Base-by-base conservation (phyloP, 2,888 invertebrate genomes). In the Hemaris fuciformis region DNA sequence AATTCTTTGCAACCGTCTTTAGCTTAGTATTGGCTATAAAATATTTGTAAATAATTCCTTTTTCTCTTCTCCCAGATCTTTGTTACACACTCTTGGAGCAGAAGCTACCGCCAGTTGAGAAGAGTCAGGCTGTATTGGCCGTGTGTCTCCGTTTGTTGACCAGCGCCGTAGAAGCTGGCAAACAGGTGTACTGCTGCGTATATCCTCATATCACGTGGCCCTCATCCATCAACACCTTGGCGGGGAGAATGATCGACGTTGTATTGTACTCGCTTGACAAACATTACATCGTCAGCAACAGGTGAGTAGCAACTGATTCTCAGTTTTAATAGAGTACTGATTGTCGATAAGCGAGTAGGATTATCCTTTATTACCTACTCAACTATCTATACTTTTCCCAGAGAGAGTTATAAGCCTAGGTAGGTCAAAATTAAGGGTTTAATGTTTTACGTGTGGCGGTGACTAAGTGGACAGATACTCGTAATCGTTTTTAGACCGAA, bases 201-300 rank as follows among this genome's bases (percentile, higher is more conserved):
- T 89, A 90, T 61, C 87, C 90, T 0, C 38, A 64, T 1, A 71
- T 87, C 20, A 74, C 64, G 48, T 90, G 91, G 91, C 89, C 91
- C 0, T 5, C 56, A 0, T 75, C 81, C 1, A 67, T 79, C 25
- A 75, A 72, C 60, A 10, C 64, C 0, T 66, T 91, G 0, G 80
- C 81, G 0, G 68, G 22, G 1, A 78, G 70, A 22, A 84, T 88
- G 83, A 57, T 91, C 5, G 76, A 84, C 31, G 64, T 76, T 0
- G 76, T 84, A 0, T 34, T 87, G 6, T 71, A 66, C 25, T 79
- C 85, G 0, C 72, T 90, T 2, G 79, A 86, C 1, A 81, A 78
- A 10, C 76, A 85, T 64, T 77, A 53, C 7, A 73, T 88, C 34
- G 57, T 90, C 1, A 84, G 80, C 64, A 87, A 90, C 34, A 87